A percentile compares a stretch with the other conserved stretches of the same genome.
phyloP scores from a whole-genome alignment of 1,140 invertebrate genomes.

The Solenopsis fugax region DNA sequence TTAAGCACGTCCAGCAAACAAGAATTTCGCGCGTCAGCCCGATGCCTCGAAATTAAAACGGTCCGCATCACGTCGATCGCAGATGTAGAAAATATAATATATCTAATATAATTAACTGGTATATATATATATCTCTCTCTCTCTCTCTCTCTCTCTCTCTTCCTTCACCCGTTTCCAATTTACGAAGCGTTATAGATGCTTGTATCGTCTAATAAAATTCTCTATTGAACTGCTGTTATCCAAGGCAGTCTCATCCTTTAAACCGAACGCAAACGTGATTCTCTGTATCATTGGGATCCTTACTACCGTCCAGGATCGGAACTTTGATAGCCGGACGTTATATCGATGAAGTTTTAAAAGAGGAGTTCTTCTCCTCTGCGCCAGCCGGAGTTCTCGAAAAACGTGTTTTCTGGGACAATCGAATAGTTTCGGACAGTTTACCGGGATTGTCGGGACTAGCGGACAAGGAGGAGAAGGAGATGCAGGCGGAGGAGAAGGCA shows the following conservation, averaged over 20 bases:
- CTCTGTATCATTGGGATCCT: conserved; percentile 43
- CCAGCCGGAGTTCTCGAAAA: conserved; percentile 37
- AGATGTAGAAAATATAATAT: neutral
- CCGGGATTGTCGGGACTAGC: conserved; percentile 54
- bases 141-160: too few relatives aligned
- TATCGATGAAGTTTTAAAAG: conserved; percentile 58
- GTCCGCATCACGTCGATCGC: neutral
- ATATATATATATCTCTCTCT: too few relatives aligned
- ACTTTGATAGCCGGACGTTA: conserved; percentile 60
- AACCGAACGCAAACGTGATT: conserved; percentile 40
- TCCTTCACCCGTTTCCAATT: neutral
- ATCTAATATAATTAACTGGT: neutral
- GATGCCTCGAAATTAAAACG: neutral
- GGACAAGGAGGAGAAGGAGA: conserved; percentile 61
- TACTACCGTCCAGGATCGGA: neutral
- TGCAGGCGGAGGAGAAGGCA: conserved; percentile 54
- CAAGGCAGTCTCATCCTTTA: conserved; percentile 14
- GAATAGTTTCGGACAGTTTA: conserved; percentile 70
- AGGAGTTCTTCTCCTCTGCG: conserved; percentile 6
- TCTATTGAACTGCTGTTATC: neutral
- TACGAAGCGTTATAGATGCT: neutral
- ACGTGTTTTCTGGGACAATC: conserved; percentile 47
- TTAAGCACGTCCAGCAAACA: conserved; percentile 59
- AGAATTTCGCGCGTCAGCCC: conserved; percentile 46
- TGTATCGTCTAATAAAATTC: neutral